A percentile compares a stretch with the other conserved stretches of the same genome.
Conservation (phyloP, 2,888 invertebrate species). For the Lasioglossum lativentre region DNA sequence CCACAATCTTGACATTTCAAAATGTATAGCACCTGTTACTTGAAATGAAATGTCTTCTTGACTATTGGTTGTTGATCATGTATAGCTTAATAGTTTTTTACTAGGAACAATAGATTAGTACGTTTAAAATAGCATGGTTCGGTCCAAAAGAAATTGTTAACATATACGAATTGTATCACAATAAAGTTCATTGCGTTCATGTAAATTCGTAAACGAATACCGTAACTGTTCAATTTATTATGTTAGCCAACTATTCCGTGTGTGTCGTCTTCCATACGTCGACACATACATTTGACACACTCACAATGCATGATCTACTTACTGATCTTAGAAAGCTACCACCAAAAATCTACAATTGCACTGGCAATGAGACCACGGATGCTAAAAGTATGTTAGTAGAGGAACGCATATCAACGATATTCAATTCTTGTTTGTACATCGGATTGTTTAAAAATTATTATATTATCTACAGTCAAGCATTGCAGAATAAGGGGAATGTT, state of each 20-base stretch:
- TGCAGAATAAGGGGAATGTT: not conserved
- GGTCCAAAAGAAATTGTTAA: too few species aligned
- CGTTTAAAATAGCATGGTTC: too few species aligned
- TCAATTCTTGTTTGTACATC: not conserved
- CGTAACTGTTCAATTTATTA: not conserved
- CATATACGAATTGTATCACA: too few species aligned
- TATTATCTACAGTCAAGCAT: not conserved
- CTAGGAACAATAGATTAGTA: too few species aligned
- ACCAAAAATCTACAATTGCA: not conserved
- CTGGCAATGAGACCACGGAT: not conserved
- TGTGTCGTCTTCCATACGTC: not conserved
- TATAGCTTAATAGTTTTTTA: too few species aligned
- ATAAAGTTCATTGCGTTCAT: not conserved
- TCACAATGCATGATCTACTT: not conserved
- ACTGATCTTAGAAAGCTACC: not conserved
- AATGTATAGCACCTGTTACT: too few species aligned
- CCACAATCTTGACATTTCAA: too few species aligned
- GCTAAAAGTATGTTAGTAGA: not conserved
- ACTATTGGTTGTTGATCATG: too few species aligned
- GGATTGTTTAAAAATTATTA: not conserved
- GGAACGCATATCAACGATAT: not conserved
- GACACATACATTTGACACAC: not conserved
- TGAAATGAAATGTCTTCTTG: too few species aligned
- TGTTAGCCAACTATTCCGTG: not conserved
- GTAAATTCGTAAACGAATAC: not conserved